Conservation (phyloP, 2,888 invertebrate genomes). For the Ichneumoninae sp. region DNA sequence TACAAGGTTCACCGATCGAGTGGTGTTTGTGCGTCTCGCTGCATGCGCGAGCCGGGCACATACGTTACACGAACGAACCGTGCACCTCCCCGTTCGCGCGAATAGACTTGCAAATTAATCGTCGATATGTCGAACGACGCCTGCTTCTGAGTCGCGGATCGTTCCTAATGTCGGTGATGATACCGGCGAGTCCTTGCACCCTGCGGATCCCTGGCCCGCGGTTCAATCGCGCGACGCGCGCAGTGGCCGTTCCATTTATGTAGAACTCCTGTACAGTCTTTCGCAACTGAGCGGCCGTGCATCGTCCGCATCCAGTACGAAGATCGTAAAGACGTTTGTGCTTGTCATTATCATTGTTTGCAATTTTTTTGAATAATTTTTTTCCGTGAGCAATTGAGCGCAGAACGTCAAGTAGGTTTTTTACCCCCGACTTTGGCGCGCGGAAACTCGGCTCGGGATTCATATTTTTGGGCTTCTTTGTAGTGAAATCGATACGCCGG, state of each 20-base stretch:
- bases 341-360: constrained; percentile 1
- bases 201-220: constrained; percentile 59
- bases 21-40: not conserved
- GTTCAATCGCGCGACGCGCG: constrained; percentile 33
- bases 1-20: constrained; percentile 53
- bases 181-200: constrained; percentile 43
- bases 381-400: not conserved
- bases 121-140: constrained; percentile 71
- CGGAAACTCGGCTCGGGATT: too few relatives aligned
- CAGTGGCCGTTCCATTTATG: constrained; percentile 33
- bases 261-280: constrained; percentile 16
- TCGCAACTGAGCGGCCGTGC: constrained; percentile 41
- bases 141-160: constrained; percentile 34
- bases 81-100: constrained; percentile 11
- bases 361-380: constrained; percentile 16
- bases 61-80: constrained; percentile 1
- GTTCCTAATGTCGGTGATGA: constrained; percentile 21
- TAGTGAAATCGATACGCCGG: too few relatives aligned
- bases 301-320: not conserved
- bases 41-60: not conserved
- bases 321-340: not conserved
- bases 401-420: too few relatives aligned
- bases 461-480: too few relatives aligned
- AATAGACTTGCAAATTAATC: constrained; percentile 77
- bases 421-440: too few relatives aligned